Conservation (phyloP, 2,888 invertebrate genomes). For the Cynaeus angustus region DNA sequence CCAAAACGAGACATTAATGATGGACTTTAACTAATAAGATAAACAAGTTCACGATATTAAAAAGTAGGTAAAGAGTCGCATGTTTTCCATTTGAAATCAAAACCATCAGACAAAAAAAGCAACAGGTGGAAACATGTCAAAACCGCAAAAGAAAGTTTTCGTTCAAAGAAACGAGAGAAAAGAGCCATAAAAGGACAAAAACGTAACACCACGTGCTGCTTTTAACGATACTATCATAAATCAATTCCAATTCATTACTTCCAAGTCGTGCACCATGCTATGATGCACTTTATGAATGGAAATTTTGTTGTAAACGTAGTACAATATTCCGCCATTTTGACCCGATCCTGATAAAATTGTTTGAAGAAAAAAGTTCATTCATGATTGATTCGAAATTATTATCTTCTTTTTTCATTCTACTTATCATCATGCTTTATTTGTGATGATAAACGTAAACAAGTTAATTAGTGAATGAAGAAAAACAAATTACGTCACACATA, state of each 20-base stretch:
- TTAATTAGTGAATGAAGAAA: conserved; percentile 46
- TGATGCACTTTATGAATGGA: conserved; percentile 35
- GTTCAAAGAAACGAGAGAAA: not conserved
- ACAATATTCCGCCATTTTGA: conserved; percentile 47
- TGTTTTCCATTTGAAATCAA: conserved; percentile 17
- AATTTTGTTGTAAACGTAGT: conserved; percentile 35
- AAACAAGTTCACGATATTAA: conserved; percentile 16
- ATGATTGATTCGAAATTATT: conserved; percentile 10
- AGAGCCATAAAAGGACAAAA: conserved; percentile 3
- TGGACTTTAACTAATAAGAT: conserved; percentile 1
- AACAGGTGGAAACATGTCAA: conserved; percentile 23
- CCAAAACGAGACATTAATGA: not conserved
- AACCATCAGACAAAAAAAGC: conserved; percentile 7
- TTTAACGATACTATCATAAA: too few relatives aligned
- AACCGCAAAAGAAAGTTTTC: not conserved
- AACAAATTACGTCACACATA: conserved; percentile 58
- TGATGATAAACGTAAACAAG: conserved; percentile 34
- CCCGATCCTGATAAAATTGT: conserved; percentile 28
- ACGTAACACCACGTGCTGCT: not conserved
- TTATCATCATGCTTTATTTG: conserved; percentile 28
- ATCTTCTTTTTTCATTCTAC: conserved; percentile 13
- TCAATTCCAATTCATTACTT: not conserved
- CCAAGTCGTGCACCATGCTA: conserved; percentile 12
- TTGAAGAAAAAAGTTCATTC: conserved; percentile 18
- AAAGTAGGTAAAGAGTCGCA: conserved; percentile 33